These are phyloP conservation scores for Phaonia tiefii DNA, from an alignment of 2,888 invertebrate species.

Conservation along the genomic window DNA sequence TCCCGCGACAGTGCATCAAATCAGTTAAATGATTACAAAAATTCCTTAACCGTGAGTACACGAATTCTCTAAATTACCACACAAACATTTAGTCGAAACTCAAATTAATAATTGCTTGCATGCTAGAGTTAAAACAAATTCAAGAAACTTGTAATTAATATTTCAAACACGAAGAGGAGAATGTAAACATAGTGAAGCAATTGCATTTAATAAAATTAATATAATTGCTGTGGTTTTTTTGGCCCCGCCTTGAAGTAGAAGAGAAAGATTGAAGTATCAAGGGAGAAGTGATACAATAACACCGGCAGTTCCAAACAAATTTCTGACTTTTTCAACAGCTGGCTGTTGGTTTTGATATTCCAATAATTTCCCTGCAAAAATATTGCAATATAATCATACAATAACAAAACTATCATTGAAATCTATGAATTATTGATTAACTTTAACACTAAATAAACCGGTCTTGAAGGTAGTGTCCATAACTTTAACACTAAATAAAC, in stretches of 20 bases:
- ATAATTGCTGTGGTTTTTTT: constrained; percentile 13
- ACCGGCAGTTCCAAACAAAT: too few relatives aligned
- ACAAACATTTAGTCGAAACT: too few relatives aligned
- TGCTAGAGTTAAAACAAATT: neutral
- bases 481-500: neutral
- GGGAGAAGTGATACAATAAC: too few relatives aligned
- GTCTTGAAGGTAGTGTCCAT: too few relatives aligned
- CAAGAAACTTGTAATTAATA: neutral
- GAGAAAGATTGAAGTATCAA: neutral
- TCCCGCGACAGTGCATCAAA: constrained; percentile 84
- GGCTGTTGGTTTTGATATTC: too few relatives aligned
- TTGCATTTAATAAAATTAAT: neutral
- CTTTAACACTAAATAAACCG: neutral
- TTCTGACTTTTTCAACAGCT: too few relatives aligned
- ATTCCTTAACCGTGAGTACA: constrained; percentile 82
- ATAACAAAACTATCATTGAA: neutral
- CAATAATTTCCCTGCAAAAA: neutral
- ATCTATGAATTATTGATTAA: neutral
- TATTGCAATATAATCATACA: constrained; percentile 3
- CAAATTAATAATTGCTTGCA: neutral
- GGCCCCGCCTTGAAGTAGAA: neutral
- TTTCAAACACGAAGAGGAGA: neutral
- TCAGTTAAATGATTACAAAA: constrained; percentile 85
- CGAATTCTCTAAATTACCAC: neutral
- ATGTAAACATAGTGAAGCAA: neutral